Evolutionary conservation across 2,113 vertebrate genomes (phyloP).

Genomic region (Sprattus sprattus): DNA sequence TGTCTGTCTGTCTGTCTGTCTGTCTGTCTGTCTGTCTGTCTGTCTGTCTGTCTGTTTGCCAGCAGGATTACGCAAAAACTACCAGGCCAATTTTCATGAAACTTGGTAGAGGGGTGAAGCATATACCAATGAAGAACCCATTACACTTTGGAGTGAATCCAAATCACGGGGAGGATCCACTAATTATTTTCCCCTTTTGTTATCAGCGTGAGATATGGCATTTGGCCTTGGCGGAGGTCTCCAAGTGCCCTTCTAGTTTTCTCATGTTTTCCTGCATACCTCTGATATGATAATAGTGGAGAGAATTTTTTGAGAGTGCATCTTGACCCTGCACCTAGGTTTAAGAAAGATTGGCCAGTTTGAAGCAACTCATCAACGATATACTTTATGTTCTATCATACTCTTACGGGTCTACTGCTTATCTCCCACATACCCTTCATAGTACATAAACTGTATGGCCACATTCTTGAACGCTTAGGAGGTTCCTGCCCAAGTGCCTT

Average conservation of each 20-base stretch:
- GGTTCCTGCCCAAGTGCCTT: conserved; percentile 19
- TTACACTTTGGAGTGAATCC: not conserved
- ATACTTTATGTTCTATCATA: not conserved
- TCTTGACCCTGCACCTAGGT: not conserved
- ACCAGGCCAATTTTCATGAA: not conserved
- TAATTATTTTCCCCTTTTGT: not conserved
- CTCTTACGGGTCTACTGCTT: not conserved
- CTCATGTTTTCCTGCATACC: not conserved
- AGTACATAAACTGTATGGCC: not conserved
- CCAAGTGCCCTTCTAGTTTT: not conserved
- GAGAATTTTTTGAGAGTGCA: not conserved
- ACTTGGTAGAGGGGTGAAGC: not conserved
- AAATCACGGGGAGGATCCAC: not conserved
- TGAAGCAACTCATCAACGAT: not conserved
- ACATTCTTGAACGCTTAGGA: conserved; percentile 13
- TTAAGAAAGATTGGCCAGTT: not conserved
- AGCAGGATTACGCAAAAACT: not conserved
- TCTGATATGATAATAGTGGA: not conserved
- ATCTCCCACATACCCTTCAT: not conserved
- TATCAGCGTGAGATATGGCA: not conserved
- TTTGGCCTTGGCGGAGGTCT: not conserved
- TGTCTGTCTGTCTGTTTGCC: not conserved
- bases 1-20: not conserved
- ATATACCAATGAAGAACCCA: not conserved
- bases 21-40: not conserved